Evolutionary conservation across 1,140 invertebrate genomes (phyloP), one percentile per base, ranked within the genome.

Genomic region (Drosophila tristis): DNA sequence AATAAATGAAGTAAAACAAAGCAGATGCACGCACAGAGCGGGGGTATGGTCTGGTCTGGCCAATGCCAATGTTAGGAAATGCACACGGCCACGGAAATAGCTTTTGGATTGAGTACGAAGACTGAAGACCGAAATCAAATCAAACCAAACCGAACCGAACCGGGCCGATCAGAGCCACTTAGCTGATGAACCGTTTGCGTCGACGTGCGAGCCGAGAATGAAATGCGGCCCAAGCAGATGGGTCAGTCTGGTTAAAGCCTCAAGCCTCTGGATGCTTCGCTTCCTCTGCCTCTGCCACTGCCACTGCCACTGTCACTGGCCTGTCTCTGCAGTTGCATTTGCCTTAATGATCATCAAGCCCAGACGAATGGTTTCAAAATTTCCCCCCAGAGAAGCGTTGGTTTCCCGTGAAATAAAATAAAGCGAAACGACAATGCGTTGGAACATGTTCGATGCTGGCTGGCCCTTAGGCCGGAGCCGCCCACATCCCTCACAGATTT

Each of bases 11-110:
- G 60, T 53, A 66, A 75, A 74, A 75, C 73, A 74, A 75, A 74
- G 60, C 67, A 53, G 48, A 57, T 57, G 58, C 45, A 31, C 53
- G 50, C 51, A 45, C 73, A 60, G 50, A 51, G 48, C 16, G n/a
- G 73, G 62, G 74, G 62, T 35, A 4, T 57, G 72, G 55, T 75
- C 9, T 39, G 8, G 74, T 63, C 51, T 45, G 74, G 85, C 84
- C 81, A 87, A 85, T 85, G 81, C 54, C 78, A 80, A 82, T 57
- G 71, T 86, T 86, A 75, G 82, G 82, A 81, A 75, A 86, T 86
- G 74, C 82, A 85, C 74, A 66, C 54, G 60, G 74, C 60, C 63
- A 58, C 60, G 71, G 64, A 20, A 20, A 56, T 59, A n/a, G 78
- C 59, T 73, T 77, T 73, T 68, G 74, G 63, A 64, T 60, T 48